Evolutionary conservation across 2,888 invertebrate genomes (phyloP).

Genomic region (Ypsolopha scabrella): DNA sequence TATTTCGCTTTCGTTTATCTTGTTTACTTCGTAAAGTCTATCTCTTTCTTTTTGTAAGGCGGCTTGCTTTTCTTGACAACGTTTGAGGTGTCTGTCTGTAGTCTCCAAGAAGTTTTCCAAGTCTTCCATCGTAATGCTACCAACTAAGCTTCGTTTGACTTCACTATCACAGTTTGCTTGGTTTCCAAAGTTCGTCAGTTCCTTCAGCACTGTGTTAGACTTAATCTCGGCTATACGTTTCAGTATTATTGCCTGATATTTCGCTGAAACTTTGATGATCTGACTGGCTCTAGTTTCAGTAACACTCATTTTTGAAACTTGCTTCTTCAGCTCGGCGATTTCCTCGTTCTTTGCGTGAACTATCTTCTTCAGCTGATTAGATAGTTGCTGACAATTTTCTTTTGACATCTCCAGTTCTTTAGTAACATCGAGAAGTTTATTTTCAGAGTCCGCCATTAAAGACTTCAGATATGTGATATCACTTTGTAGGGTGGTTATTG

Average conservation of each 20-base stretch:
- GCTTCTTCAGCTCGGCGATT: slow-evolving; percentile 50
- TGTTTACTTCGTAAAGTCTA: slow-evolving; percentile 44
- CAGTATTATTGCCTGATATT: slow-evolving; percentile 57
- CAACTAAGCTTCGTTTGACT: slow-evolving; percentile 38
- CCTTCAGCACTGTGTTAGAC: slow-evolving; percentile 49
- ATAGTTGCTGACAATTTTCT: slow-evolving; percentile 48
- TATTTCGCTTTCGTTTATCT: slow-evolving; percentile 53
- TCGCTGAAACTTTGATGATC: slow-evolving; percentile 58
- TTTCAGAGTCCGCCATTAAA: slow-evolving; percentile 52
- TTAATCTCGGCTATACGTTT: slow-evolving; percentile 58
- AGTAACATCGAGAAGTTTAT: slow-evolving; percentile 43
- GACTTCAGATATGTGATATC: slow-evolving; percentile 49
- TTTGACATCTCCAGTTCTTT: slow-evolving; percentile 45
- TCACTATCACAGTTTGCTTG: slow-evolving; percentile 37
- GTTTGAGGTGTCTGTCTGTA: slow-evolving; percentile 46
- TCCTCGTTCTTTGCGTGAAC: slow-evolving; percentile 58
- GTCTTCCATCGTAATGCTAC: slow-evolving; percentile 54
- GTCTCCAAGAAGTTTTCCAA: slow-evolving; percentile 59
- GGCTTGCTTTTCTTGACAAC: slow-evolving; percentile 48
- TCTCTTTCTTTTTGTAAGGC: slow-evolving; percentile 51
- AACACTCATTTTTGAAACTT: slow-evolving; percentile 46
- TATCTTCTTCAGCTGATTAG: slow-evolving; percentile 50
- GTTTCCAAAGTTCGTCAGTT: slow-evolving; percentile 53
- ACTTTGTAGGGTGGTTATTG: slow-evolving; percentile 46
- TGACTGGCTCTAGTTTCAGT: slow-evolving; percentile 51